Evolutionary conservation across 1,140 invertebrate species (phyloP).

Genomic region (Diuraphis noxia): DNA sequence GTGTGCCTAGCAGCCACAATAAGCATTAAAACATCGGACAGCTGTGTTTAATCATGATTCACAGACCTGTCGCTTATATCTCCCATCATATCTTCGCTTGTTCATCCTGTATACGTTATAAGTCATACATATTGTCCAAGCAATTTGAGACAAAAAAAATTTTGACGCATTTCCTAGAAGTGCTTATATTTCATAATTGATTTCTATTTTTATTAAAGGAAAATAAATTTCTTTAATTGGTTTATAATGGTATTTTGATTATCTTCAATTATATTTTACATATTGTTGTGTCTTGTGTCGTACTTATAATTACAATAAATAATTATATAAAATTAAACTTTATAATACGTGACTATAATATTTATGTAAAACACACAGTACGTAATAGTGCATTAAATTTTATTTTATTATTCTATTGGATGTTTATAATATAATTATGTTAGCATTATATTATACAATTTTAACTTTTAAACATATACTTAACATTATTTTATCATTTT

Average conservation of each 20-base stretch:
- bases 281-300: not conserved
- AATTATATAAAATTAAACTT: not conserved
- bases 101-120: constrained; percentile 18
- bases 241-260: not conserved
- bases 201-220: not conserved
- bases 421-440: not conserved
- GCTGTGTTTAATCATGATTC: constrained; percentile 52
- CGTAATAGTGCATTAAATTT: not conserved
- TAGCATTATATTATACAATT: not conserved
- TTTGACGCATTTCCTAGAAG: constrained; percentile 16
- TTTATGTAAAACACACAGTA: not conserved
- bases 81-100: constrained; percentile 40
- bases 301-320: too few relatives aligned
- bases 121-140: not conserved
- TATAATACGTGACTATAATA: not conserved
- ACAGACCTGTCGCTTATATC: constrained; percentile 45
- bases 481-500: not conserved
- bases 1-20: constrained; percentile 50
- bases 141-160: constrained; percentile 8
- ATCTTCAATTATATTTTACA: not conserved
- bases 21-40: constrained; percentile 49
- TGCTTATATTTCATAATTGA: not conserved
- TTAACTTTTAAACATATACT: not conserved
- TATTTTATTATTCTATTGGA: not conserved
- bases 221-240: not conserved